A percentile compares a stretch with the other conserved stretches of the same genome.
Conservation (phyloP, 2,113 vertebrate species). For the Trochalopteron elliotii region DNA sequence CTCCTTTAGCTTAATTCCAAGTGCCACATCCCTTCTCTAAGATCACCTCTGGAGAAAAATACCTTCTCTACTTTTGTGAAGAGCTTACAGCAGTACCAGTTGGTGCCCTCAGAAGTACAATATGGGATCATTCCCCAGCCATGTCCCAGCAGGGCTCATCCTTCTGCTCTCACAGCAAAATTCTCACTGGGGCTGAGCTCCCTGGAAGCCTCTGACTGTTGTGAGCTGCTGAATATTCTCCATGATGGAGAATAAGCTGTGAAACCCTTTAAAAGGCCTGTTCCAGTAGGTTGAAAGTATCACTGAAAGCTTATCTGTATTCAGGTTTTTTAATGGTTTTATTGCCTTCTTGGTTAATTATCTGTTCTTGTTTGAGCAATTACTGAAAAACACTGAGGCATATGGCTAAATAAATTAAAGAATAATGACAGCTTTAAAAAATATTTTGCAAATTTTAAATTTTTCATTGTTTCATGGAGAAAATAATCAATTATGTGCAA, state of each 20-base stretch:
- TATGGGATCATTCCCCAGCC: neutral
- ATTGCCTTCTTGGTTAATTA: slow-evolving; percentile 7
- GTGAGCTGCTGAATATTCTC: neutral
- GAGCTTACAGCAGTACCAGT: neutral
- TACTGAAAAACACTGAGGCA: neutral
- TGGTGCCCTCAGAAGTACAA: neutral
- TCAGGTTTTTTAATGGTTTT: neutral
- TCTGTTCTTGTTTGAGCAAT: slow-evolving; percentile 23
- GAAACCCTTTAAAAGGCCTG: neutral
- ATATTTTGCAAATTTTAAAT: neutral
- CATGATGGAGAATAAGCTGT: neutral
- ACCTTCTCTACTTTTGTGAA: neutral
- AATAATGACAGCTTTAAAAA: slow-evolving; percentile 5
- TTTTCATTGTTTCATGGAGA: slow-evolving; percentile 15
- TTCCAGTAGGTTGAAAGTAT: neutral
- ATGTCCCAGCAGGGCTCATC: neutral
- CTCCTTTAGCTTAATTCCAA: neutral
- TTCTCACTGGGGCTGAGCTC: neutral
- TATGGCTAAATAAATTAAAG: slow-evolving; percentile 43
- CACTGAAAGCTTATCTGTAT: neutral
- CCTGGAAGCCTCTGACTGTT: neutral
- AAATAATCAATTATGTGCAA: neutral
- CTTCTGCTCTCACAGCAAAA: neutral
- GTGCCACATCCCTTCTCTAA: neutral
- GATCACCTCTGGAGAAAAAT: neutral